phyloP scores from a whole-genome alignment of 2,797 vertebrate genomes.

The Leptodactylus fallax region DNA sequence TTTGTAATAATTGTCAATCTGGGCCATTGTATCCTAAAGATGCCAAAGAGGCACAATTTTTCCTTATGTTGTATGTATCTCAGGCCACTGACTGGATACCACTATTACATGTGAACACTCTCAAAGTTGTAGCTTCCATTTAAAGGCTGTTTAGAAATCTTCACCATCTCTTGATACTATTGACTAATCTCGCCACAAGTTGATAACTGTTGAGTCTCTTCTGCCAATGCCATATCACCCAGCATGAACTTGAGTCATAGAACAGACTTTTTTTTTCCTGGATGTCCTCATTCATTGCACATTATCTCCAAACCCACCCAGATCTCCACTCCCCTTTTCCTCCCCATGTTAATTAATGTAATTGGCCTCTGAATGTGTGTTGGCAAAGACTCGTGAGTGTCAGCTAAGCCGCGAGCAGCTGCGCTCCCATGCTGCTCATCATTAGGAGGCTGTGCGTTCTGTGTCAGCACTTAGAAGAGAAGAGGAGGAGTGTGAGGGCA shows the following conservation, averaged over 20 bases:
- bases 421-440: conserved; percentile 61
- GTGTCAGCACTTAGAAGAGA: conserved; percentile 54
- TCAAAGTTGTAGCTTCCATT: too few species aligned
- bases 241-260: conserved; percentile 23
- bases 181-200: not conserved
- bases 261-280: conserved; percentile 15
- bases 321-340: conserved; percentile 41
- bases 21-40: too few species aligned
- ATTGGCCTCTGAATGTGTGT: conserved; percentile 55
- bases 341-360: conserved; percentile 60
- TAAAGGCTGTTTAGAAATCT: too few species aligned
- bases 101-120: too few species aligned
- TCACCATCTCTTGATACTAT: not conserved
- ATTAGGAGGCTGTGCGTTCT: conserved; percentile 55
- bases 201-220: not conserved
- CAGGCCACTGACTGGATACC: too few species aligned
- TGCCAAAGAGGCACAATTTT: too few species aligned
- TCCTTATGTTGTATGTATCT: too few species aligned
- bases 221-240: conserved; percentile 27
- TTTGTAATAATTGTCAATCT: too few species aligned
- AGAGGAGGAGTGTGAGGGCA: conserved; percentile 51
- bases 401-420: conserved; percentile 56
- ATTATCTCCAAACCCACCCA: conserved; percentile 36
- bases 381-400: conserved; percentile 53
- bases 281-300: conserved; percentile 36